phyloP scores from a whole-genome alignment of 2,888 invertebrate genomes.

The Zaprionus obscuricornis region DNA sequence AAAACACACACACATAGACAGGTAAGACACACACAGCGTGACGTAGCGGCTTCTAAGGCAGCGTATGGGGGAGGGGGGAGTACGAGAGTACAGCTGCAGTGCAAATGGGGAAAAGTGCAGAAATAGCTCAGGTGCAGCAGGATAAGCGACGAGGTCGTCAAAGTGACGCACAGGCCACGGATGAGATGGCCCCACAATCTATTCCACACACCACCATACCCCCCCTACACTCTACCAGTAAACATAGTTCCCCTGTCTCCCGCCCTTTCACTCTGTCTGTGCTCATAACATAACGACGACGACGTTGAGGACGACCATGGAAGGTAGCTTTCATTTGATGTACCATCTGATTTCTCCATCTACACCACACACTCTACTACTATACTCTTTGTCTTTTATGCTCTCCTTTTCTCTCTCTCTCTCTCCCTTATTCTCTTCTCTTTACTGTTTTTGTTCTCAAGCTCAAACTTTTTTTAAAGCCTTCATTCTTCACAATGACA shows the following conservation, averaged over 20 bases:
- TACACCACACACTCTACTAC: too few species aligned
- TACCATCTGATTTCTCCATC: constrained; percentile 36
- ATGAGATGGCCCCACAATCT: constrained; percentile 2
- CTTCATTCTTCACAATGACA: too few species aligned
- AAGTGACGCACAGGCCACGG: constrained; percentile 50
- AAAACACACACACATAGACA: too few species aligned
- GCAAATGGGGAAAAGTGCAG: constrained; percentile 74
- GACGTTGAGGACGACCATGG: constrained; percentile 21
- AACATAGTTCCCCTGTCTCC: too few species aligned
- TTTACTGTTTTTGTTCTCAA: constrained; percentile 2
- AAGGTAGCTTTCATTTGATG: constrained; percentile 34
- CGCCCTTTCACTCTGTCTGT: too few species aligned
- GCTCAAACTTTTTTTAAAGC: constrained; percentile 31
- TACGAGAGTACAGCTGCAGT: constrained; percentile 11
- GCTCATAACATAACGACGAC: too few species aligned
- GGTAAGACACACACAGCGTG: too few species aligned
- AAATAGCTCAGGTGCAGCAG: constrained; percentile 73
- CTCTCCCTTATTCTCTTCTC: too few species aligned
- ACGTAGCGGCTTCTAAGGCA: too few species aligned
- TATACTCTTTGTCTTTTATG: not conserved
- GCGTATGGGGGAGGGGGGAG: not conserved
- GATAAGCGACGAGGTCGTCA: constrained; percentile 69
- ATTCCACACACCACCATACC: not conserved
- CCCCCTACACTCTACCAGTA: not conserved
- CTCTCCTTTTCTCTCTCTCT: too few species aligned